Evolutionary conservation across 2,888 invertebrate species (phyloP), one percentile per base, ranked within the genome.

Genomic region (Scaptomyza caliginosa): DNA sequence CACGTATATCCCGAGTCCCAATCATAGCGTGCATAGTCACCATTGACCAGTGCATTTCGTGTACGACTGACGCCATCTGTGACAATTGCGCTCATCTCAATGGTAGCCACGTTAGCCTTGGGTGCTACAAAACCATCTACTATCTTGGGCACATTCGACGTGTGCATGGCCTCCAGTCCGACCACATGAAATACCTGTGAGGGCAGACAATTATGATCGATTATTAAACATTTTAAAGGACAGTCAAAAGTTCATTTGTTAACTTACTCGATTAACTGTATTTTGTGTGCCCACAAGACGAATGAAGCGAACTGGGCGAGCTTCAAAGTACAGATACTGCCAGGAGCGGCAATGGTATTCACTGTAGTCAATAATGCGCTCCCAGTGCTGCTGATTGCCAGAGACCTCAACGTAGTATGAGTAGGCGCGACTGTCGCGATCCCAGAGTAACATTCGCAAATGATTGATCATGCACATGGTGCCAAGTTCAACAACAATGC

Each of bases 1-100:
- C 98, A 99, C 4, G 98, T 99, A 92, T 99, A 99, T 69, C 99
- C 99, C 54, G 96, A 96, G 92, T 99, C 99, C 99, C 99, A 99
- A 93, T 99, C 98, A 92, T 99, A 99, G 92, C 96, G 96, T 86
- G 95, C 94, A 54, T 94, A 96, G 91, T 99, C 98, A 11, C 99
- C 99, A 93, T 99, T 99, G 63, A 99, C 93, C 10, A 99, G 93
- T 0, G 98, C 97, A 93, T 99, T 98, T 74, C 99, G 94, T 43
- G 96, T 96, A 10, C 99, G 95, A 88, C 95, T 95, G 66, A 99
- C 99, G 59, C 99, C 99, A 92, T 99, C 99, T 39, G 97, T 96
- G 63, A 99, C 99, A 81, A 95, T 95, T 2, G 99, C 99, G 91
- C 97, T 96, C 86, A 95, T 94, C 57, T 96, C 95, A 71, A 96